A percentile compares a stretch with the other conserved stretches of the same genome.
phyloP scores from a whole-genome alignment of 30 jellyfish, hydroid and myxozoan genomes.

The Turritopsis dohrnii region DNA sequence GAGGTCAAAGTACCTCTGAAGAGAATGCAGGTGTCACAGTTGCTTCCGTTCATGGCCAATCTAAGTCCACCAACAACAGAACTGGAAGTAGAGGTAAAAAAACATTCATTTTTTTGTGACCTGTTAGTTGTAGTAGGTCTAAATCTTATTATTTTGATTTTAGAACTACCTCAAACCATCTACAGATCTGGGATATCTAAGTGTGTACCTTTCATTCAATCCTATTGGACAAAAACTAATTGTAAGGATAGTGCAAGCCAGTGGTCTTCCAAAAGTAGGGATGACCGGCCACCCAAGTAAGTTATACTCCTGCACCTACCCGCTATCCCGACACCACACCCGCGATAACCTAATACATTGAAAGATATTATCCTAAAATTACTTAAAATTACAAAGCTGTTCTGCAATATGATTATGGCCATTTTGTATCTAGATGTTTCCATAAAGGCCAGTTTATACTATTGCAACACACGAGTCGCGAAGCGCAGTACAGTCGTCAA shows the following conservation, averaged over 20 bases:
- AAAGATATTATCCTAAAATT: no score
- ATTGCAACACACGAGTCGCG: constrained; percentile 24
- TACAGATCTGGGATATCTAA: constrained; percentile 29
- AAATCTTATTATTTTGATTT: neutral
- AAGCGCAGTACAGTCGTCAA: constrained; percentile 47
- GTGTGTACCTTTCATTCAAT: constrained; percentile 11
- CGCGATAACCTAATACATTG: no score
- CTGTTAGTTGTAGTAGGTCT: no score
- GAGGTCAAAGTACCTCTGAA: constrained; percentile 44
- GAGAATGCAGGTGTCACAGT: constrained; percentile 9
- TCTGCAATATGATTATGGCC: neutral
- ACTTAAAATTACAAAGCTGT: no score
- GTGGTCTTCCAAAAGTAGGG: constrained; percentile 40
- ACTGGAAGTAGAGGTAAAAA: constrained; percentile 39
- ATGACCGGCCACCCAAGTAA: constrained; percentile 70
- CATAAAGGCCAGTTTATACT: constrained; percentile 55
- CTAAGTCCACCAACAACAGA: constrained; percentile 48
- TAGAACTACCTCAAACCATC: neutral
- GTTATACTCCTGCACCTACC: no score
- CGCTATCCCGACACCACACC: no score
- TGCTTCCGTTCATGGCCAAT: constrained; percentile 23
- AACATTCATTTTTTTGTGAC: no score
- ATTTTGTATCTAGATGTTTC: constrained; percentile 44
- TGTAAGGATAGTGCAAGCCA: constrained; percentile 52
- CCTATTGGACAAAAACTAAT: constrained; percentile 45